Conservation (phyloP, 1,140 invertebrate species). For the Thaumatotibia leucotreta region DNA sequence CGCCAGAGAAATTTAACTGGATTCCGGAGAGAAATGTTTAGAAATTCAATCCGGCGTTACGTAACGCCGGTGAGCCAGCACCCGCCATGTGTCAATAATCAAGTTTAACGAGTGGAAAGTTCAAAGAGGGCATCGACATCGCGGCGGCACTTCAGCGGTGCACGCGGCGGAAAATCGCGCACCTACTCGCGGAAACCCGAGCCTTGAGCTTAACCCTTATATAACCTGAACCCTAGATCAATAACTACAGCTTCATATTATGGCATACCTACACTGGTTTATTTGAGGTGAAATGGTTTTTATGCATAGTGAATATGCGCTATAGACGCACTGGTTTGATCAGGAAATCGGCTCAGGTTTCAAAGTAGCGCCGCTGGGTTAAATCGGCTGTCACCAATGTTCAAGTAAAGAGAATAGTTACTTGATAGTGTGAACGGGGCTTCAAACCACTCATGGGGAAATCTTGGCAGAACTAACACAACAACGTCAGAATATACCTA, state of each 20-base stretch:
- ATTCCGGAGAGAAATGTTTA: slow-evolving; percentile 22
- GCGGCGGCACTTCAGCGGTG: slow-evolving; percentile 45
- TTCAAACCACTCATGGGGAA: neutral
- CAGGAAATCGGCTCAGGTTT: neutral
- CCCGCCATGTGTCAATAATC: slow-evolving; percentile 61
- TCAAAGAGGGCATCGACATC: slow-evolving; percentile 60
- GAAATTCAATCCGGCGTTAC: slow-evolving; percentile 38
- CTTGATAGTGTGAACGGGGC: neutral
- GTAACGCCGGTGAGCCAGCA: slow-evolving; percentile 34
- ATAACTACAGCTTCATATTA: neutral
- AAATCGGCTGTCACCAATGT: neutral
- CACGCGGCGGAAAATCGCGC: slow-evolving; percentile 57
- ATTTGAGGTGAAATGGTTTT: neutral
- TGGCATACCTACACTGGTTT: neutral
- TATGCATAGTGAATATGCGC: neutral
- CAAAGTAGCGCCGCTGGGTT: neutral
- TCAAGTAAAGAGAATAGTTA: neutral
- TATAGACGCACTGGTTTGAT: neutral
- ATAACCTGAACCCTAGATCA: neutral
- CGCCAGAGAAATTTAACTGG: slow-evolving; percentile 11
- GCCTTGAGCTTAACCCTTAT: slow-evolving; percentile 10
- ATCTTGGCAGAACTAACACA: neutral
- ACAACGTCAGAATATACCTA: neutral
- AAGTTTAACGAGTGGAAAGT: slow-evolving; percentile 71
- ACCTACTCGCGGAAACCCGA: slow-evolving; percentile 51